Evolutionary conservation across 1,140 invertebrate species (phyloP), one percentile per base, ranked within the genome.

Genomic region (Lutraria rhynchaena): DNA sequence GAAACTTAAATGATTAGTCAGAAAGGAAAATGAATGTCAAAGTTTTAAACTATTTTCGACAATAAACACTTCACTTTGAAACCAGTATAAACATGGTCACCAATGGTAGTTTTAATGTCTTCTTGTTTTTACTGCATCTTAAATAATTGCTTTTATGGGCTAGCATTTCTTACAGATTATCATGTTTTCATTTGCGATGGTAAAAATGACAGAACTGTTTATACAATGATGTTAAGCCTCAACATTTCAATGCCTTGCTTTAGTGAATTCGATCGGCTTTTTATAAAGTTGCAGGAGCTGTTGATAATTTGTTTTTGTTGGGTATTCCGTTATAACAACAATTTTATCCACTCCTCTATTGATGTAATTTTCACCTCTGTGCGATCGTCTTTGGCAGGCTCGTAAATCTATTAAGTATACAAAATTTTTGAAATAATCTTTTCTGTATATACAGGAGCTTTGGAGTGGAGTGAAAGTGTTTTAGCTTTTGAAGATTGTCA

Each of bases 271-370:
- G 41, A 13, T 46, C 44, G 29, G 15, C 31, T 22, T 65, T 77
- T 49, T 51, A 60, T 58, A 15, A 24, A 44, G 31, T 24, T 63
- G 58, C 58, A 77, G 3, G 29, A 15, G 19, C 41, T 51, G 44
- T 37, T 41, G 60, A 77, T 77, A 77, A 77, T 77, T 77, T 77
- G 74, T 77, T 77, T 63, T 65, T 27, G 65, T 77, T 63, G 37
- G 74, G 31, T 44, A 60, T 77, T 77, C 41, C 29, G 44, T 29
- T 63, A 77, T 46, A 77, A 65, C 57, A 77, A 77, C 74, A 77
- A 53, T 49, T 29, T 60, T 65, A 33, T 63, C 37, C 24, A n/a
- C 22, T 33, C 41, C 15, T 51, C n/a, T 53, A 77, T 77, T 63
- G 58, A 77, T 77, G 74, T 63, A n/a, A 65, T 53, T 49, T 63